These are phyloP conservation scores for Xiphophorus hellerii DNA, from an alignment of 2,113 vertebrate genomes.

Conservation along the genomic window DNA sequence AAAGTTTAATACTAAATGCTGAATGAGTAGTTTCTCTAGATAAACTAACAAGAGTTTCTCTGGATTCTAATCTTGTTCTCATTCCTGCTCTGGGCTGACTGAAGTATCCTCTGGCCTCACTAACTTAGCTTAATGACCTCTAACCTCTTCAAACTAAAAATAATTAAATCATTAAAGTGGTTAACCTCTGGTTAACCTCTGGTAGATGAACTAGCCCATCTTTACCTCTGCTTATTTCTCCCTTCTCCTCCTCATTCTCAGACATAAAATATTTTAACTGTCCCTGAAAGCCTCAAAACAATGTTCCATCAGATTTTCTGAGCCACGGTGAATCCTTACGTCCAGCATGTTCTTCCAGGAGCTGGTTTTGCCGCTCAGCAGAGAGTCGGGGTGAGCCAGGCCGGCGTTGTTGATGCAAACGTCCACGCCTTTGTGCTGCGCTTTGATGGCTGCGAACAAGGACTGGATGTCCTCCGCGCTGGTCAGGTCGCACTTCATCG, in stretches of 20 bases:
- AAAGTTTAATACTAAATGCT: too few species aligned
- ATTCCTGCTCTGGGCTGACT: too few species aligned
- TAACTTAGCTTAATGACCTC: too few species aligned
- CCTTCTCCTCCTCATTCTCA: background rate
- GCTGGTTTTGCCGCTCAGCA: conserved; percentile 84
- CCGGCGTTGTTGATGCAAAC: conserved; percentile 94
- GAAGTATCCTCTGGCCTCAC: too few species aligned
- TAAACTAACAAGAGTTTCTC: too few species aligned
- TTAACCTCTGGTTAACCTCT: too few species aligned
- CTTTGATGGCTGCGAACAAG: conserved; percentile 88
- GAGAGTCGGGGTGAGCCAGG: conserved; percentile 81
- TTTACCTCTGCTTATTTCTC: background rate
- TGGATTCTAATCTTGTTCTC: too few species aligned
- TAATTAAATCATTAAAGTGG: too few species aligned
- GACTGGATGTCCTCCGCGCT: conserved; percentile 51
- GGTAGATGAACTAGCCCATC: background rate
- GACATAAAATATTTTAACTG: background rate
- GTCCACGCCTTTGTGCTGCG: conserved; percentile 85
- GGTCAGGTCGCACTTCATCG: conserved; percentile 20
- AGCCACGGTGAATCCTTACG: conserved; percentile 54
- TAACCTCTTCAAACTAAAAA: too few species aligned
- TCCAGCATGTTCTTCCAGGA: conserved; percentile 89
- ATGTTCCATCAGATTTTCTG: background rate
- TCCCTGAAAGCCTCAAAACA: too few species aligned
- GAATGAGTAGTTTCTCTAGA: too few species aligned